Evolutionary conservation across 2,888 invertebrate genomes (phyloP).

Genomic region (Agapetus fuscipes): DNA sequence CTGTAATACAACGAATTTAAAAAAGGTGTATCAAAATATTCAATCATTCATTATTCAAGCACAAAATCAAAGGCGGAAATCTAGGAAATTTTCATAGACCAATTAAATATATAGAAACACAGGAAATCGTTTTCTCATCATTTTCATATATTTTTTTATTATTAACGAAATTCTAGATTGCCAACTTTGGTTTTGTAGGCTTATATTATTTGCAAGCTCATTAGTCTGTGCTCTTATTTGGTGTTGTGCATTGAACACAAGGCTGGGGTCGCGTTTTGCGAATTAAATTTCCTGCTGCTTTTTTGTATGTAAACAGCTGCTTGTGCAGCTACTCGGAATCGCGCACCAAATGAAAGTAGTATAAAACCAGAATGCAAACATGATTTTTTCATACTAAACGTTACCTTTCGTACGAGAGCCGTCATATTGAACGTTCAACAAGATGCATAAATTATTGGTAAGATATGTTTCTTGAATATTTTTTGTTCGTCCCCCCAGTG

Average conservation of each 20-base stretch:
- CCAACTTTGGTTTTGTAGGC: too few species aligned
- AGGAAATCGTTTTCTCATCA: not conserved
- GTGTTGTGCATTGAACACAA: slow-evolving; percentile 2
- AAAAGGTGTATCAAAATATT: too few species aligned
- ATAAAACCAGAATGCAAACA: not conserved
- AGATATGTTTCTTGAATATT: not conserved
- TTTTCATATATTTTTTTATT: not conserved
- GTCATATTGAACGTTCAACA: not conserved
- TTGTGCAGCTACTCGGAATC: not conserved
- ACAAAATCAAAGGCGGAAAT: too few species aligned
- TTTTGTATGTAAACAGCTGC: not conserved
- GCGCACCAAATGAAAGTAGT: too few species aligned
- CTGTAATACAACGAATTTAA: too few species aligned
- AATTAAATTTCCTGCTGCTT: not conserved
- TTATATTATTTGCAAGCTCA: not conserved
- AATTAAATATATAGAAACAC: not conserved
- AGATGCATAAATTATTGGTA: not conserved
- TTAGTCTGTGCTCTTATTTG: slow-evolving; percentile 3
- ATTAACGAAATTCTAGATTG: too few species aligned
- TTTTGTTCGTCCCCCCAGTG: not conserved
- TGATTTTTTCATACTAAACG: not conserved
- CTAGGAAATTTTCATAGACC: not conserved
- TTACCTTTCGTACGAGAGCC: not conserved
- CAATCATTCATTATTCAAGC: too few species aligned
- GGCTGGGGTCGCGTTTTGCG: not conserved